Base-by-base conservation (phyloP, 2,797 vertebrate genomes). In the Phoebastria nigripes region DNA sequence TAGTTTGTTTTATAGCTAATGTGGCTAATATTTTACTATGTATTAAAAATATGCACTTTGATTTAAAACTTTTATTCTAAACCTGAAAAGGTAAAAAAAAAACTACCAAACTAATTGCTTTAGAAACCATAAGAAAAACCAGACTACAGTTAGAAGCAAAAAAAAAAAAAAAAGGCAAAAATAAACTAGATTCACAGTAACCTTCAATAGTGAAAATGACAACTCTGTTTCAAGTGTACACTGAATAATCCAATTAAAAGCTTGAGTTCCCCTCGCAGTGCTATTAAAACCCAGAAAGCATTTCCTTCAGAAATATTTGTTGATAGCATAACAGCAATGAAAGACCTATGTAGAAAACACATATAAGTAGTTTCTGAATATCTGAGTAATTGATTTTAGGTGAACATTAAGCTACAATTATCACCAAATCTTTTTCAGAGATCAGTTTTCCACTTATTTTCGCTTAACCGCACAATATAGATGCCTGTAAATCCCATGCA, bases 401-500 rank as follows among this genome's bases (percentile, higher is more conserved):
- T 6, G 35, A 73, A 25, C 18, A 41, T 4, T n/a, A 51, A 88
- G 26, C 13, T 41, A 33, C 19, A 49, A 2, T n/a, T 21, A 20
- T 28, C 37, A 39, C 8, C 41, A 59, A 25, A 65, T 22, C 49
- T 66, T 51, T 74, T 33, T 22, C 51, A 6, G 0, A 7, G 25
- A 5, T 25, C 7, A 11, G 11, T 63, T 74, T 65, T 21, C 13
- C 62, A 12, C 17, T 31, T 15, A 6, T 7, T 72, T 82, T 63
- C 33, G 1, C 42, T 41, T 9, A 37, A 24, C 0, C 21, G 1
- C 12, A 0, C 8, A 9, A 31, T 4, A 8, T 0, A 33, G 52
- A 21, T 13, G 26, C 10, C 31, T 33, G 8, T 2, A 19, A 63
- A 5, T 0, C 24, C 4, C 31, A 7, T 0, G 11, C 1, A 2